Base-by-base conservation (phyloP, 2,113 vertebrate genomes). In the Colius striatus region DNA sequence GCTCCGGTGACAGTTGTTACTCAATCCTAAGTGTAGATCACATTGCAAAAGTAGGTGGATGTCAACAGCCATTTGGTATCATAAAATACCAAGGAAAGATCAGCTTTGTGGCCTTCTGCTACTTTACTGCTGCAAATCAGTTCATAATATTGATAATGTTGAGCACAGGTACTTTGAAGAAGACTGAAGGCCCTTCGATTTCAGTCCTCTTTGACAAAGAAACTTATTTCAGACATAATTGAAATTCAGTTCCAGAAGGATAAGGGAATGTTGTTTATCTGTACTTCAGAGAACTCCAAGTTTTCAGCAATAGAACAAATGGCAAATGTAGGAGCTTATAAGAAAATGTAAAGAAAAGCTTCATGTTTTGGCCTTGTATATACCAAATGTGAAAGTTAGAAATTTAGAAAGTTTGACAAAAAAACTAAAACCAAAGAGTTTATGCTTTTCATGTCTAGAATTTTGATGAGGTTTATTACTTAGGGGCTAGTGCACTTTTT, bases 321-420 rank as follows among this genome's bases (percentile, higher is more conserved):
- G 48, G 43, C 32, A 76, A 87, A 83, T 47, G 36, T 36, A 58
- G 25, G 8, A 68, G 12, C 29, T 77, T 92, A 34, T 54, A 15
- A 22, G 50, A 75, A 58, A n/a, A 30, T 38, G 15, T 16, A 25
- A 61, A 67, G 7, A 61, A 68, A 71, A 71, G 12, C 12, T 38
- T 53, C 57, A 14, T 0, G 1, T 66, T 82, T 68, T 84, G 36
- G 16, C 26, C 20, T 79, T 0, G 0, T 70, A 16, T 4, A 2
- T 71, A 16, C 11, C 19, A 71, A 51, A 45, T 65, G 3, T 72
- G 75, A 72, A 75, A 66, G 32, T 71, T 84, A 4, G 21, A 50
- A 41, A 61, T 38, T 57, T 89, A 70, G 50, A 13, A 76, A 54
- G 29, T 8, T 58, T 81, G 13, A 32, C 17, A 54, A 54, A 30